A percentile compares a stretch with the other conserved stretches of the same genome.
These are phyloP conservation scores for Diaperis boleti DNA, from an alignment of 2,888 invertebrate species.

Conservation along the genomic window DNA sequence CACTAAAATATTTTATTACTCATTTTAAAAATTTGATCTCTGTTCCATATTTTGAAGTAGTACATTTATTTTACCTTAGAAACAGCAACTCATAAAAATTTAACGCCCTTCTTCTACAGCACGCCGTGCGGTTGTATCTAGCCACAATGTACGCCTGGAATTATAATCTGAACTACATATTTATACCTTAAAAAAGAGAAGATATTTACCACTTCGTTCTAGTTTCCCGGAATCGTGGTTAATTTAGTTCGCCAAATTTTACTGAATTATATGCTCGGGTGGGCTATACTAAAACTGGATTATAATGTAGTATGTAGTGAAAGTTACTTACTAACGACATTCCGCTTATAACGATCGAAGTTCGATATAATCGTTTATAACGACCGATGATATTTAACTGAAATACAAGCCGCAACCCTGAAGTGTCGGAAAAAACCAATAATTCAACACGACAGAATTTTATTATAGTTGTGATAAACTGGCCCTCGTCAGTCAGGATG, in stretches of 20 bases:
- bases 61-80: conserved; percentile 1
- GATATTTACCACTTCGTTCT: neutral
- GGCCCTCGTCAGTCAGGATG: conserved; percentile 6
- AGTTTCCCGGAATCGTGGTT: neutral
- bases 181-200: neutral
- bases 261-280: too few species aligned
- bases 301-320: too few species aligned
- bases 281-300: too few species aligned
- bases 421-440: conserved; percentile 8
- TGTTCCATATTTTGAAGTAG: neutral
- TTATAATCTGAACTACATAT: neutral
- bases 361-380: too few species aligned
- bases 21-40: neutral
- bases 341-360: too few species aligned
- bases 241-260: too few species aligned
- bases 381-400: neutral
- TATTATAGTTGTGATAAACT: conserved; percentile 7
- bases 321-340: too few species aligned
- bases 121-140: neutral
- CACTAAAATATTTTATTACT: neutral
- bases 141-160: neutral
- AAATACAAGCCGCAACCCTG: neutral
- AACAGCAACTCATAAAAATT: neutral
- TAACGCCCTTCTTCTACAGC: neutral
- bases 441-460: conserved; percentile 3